A percentile compares a stretch with the other conserved stretches of the same genome.
phyloP scores from a whole-genome alignment of 2,113 vertebrate species.

The Camelus bactrianus region DNA sequence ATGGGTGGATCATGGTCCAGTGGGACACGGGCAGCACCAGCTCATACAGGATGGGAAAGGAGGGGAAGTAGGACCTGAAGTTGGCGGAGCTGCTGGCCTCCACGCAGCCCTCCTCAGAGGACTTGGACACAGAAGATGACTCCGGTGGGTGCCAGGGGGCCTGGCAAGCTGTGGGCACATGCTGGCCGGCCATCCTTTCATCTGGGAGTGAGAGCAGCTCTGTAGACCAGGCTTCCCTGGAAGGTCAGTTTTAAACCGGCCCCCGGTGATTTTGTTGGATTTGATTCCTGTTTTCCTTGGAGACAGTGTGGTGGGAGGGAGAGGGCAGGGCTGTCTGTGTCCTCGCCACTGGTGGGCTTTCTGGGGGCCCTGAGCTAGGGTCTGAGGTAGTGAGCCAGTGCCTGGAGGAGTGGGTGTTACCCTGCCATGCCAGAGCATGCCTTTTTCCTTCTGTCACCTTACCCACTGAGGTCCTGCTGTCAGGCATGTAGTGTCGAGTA shows the following conservation, averaged over 20 bases:
- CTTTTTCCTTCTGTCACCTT: background rate
- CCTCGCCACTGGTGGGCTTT: background rate
- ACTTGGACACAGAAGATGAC: conserved; percentile 98
- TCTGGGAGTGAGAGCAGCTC: background rate
- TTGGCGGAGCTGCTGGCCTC: conserved; percentile 94
- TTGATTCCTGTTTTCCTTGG: background rate
- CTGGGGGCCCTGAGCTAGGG: background rate
- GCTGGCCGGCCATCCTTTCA: background rate
- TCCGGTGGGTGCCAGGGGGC: conserved; percentile 87
- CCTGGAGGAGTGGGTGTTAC: too few species aligned
- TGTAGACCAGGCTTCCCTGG: background rate
- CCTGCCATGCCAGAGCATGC: background rate
- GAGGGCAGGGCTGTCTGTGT: background rate
- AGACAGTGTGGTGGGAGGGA: background rate
- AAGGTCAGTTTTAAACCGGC: background rate
- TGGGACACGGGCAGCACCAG: conserved; percentile 99
- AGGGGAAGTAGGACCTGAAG: conserved; percentile 98
- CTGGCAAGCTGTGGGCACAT: background rate
- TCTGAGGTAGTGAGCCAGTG: too few species aligned
- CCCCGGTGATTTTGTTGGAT: background rate
- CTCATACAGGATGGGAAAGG: conserved; percentile 99
- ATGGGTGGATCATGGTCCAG: conserved; percentile 98
- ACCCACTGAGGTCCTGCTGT: background rate
- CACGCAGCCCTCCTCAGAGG: conserved; percentile 92
- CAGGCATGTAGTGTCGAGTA: background rate